phyloP scores from a whole-genome alignment of 2,113 vertebrate species.

The Pampusana beccarii region DNA sequence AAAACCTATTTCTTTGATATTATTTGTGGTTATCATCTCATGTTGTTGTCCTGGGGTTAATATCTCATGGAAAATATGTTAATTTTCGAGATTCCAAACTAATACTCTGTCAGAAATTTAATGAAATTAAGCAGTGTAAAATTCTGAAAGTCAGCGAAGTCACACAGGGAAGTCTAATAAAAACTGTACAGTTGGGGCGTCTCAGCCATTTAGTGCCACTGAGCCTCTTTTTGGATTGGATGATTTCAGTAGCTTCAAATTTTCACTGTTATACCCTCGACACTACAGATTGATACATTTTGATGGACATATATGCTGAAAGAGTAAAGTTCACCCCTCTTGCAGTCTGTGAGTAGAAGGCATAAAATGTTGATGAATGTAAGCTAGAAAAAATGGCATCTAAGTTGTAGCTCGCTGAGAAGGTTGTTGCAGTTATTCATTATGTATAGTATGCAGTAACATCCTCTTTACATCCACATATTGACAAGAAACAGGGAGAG shows the following conservation, averaged over 20 bases:
- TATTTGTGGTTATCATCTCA: not conserved
- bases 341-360: not conserved
- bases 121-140: not conserved
- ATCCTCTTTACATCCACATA: not conserved
- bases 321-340: not conserved
- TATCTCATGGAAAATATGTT: not conserved
- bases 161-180: not conserved
- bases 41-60: not conserved
- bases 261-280: not conserved
- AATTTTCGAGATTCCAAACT: not conserved
- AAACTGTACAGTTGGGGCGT: not conserved
- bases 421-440: not conserved
- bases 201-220: too few relatives aligned
- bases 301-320: not conserved
- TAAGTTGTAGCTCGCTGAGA: not conserved
- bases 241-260: not conserved
- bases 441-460: not conserved
- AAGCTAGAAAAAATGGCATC: not conserved
- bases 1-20: not conserved
- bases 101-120: not conserved
- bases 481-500: not conserved
- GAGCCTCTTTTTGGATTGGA: not conserved
- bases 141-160: not conserved
- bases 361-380: not conserved
- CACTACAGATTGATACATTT: not conserved